A percentile compares a stretch with the other conserved stretches of the same genome.
These are phyloP conservation scores for Pelodiscus sinensis DNA, from an alignment of 2,113 vertebrate genomes.

Conservation along the genomic window DNA sequence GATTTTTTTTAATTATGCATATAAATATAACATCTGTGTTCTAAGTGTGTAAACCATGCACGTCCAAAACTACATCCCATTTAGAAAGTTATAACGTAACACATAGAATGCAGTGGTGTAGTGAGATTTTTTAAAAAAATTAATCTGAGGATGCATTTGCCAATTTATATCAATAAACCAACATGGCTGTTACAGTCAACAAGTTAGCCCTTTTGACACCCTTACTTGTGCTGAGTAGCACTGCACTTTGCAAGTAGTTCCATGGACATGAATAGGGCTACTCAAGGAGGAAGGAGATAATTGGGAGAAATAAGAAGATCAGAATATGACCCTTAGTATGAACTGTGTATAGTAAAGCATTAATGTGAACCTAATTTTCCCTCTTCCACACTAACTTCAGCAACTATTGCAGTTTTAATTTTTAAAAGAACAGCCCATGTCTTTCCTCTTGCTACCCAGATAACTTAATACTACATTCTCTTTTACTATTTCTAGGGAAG, in stretches of 20 bases:
- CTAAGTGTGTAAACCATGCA: background rate
- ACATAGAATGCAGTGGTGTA: conserved; percentile 13
- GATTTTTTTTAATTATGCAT: background rate
- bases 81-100: background rate
- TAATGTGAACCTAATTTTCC: conserved; percentile 14
- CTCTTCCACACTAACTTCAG: background rate
- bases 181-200: background rate
- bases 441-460: conserved; percentile 37
- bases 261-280: background rate
- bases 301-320: background rate
- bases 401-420: conserved; percentile 56
- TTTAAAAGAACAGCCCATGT: conserved; percentile 42
- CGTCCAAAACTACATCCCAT: background rate
- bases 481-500: conserved; percentile 1
- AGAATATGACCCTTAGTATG: conserved; percentile 7
- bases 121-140: conserved; percentile 41
- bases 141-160: conserved; percentile 15
- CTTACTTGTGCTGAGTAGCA: background rate
- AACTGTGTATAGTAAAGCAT: conserved; percentile 30
- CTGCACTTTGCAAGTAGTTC: background rate
- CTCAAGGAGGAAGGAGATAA: background rate
- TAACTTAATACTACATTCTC: conserved; percentile 12
- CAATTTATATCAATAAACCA: conserved; percentile 15
- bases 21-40: background rate
- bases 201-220: conserved; percentile 3